phyloP scores from a whole-genome alignment of 1,140 invertebrate genomes.

The Zaprionus vittiger region DNA sequence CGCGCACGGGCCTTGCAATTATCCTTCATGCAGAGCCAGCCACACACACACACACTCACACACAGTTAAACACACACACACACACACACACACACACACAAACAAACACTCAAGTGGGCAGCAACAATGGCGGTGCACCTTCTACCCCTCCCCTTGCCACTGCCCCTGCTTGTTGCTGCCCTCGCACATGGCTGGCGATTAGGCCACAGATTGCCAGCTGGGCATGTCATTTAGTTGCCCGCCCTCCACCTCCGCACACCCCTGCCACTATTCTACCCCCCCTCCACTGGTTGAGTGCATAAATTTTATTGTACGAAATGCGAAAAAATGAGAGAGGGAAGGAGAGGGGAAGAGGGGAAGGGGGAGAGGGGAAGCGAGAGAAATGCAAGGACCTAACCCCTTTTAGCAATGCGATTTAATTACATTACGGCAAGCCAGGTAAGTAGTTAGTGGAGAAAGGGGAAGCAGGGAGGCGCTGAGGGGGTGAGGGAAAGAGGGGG shows the following conservation, averaged over 20 bases:
- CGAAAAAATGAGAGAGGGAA: conserved; percentile 20
- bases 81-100: not conserved
- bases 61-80: conserved; percentile 14
- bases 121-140: conserved; percentile 29
- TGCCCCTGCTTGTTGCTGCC: conserved; percentile 5
- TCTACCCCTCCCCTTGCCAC: not conserved
- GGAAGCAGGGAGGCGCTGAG: not conserved
- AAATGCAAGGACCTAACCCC: conserved; percentile 27
- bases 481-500: not conserved
- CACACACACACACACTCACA: conserved; percentile 14
- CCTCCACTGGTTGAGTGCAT: conserved; percentile 57
- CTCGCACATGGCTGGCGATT: conserved; percentile 48
- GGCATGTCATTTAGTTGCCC: conserved; percentile 63
- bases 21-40: conserved; percentile 58
- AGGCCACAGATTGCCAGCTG: conserved; percentile 72
- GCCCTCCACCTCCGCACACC: not conserved
- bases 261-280: not conserved
- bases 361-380: not conserved
- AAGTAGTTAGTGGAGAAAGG: not conserved
- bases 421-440: conserved; percentile 53
- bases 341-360: not conserved
- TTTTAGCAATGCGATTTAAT: conserved; percentile 73
- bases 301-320: conserved; percentile 75
- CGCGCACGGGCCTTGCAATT: conserved; percentile 56
- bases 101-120: conserved; percentile 29